Percentiles rank a stretch among this genome's conserved stretches.
Evolutionary conservation across 1,140 invertebrate species (phyloP).

Genomic region (Battus philenor): DNA sequence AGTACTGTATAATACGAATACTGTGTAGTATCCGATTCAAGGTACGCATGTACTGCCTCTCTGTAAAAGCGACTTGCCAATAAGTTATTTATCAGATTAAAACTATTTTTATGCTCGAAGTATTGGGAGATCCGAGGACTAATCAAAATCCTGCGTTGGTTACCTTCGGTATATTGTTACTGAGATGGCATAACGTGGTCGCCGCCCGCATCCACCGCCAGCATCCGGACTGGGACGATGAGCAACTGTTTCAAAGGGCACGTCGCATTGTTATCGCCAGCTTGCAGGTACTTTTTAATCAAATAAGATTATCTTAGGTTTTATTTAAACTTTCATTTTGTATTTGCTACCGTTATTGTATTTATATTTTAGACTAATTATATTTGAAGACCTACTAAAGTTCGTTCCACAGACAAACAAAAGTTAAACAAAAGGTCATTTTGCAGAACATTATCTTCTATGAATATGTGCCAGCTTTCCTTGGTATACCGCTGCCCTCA

Average conservation of each 20-base stretch:
- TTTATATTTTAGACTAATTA: too few species aligned
- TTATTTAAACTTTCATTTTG: too few species aligned
- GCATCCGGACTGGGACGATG: slow-evolving; percentile 93
- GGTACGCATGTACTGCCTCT: too few species aligned
- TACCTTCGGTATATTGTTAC: slow-evolving; percentile 94
- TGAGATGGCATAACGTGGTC: slow-evolving; percentile 96
- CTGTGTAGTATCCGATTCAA: too few species aligned
- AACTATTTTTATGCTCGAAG: slow-evolving; percentile 75
- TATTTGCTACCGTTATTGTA: too few species aligned
- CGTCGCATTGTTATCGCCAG: slow-evolving; percentile 94
- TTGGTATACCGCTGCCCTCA: slow-evolving; percentile 80
- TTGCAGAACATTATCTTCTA: slow-evolving; percentile 98
- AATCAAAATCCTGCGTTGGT: slow-evolving; percentile 98
- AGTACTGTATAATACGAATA: too few species aligned
- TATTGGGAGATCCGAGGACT: slow-evolving; percentile 95
- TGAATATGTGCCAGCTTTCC: slow-evolving; percentile 95
- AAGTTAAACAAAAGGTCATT: too few species aligned
- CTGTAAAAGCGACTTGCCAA: too few species aligned
- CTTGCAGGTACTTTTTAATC: slow-evolving; percentile 90
- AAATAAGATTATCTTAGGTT: too few species aligned
- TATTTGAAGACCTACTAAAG: too few species aligned
- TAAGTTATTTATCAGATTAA: too few species aligned
- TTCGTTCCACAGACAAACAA: too few species aligned
- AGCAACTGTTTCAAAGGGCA: slow-evolving; percentile 94
- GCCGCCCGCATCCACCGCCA: slow-evolving; percentile 85